Evolutionary conservation across 2,113 vertebrate species (phyloP), one percentile per base, ranked within the genome.

Genomic region (Platysteira castanea): DNA sequence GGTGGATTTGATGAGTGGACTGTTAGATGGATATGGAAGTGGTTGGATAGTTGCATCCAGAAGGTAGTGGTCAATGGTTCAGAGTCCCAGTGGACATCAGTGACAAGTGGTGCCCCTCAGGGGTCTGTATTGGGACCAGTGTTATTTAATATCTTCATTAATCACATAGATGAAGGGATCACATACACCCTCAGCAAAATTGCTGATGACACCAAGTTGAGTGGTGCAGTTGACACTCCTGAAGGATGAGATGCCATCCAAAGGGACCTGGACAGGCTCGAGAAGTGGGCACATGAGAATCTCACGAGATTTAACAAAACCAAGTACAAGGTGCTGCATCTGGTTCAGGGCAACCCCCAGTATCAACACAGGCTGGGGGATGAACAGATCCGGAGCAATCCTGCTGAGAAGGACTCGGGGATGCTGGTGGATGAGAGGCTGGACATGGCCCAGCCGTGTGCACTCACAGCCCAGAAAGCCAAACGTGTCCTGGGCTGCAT

Each of bases 371-470:
- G 49, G 0, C 7, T 47, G 30, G n/a, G 33, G 11, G 16, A 15
- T 71, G 24, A 26, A 31, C 57, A 71, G 24, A 26, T 13, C 13
- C 11, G 31, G 75, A 41, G 20, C 49, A 49, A 49, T 57, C 24
- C 19, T 35, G 30, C n/a, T 0, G 0, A 41, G 49, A 3, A 18
- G 16, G n/a, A 41, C 3, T 47, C 6, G 3, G 65, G 4, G 3
- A 0, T 68, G 37, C 37, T 68, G 56, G 1, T 47, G 56, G 28
- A 0, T 54, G 56, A 79, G 39, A 53, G 49, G n/a, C 47, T 78
- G 64, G 28, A 41, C 39, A 30, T 54, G 64, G 11, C 14, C 47
- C 28, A 28, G 64, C 74, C 65, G 54, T n/a, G 64, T 0, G 56
- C 41, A 54, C 56, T 70, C 75, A 0, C 64, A 63, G 47, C 41